Evolutionary conservation across 2,113 vertebrate genomes (phyloP), one percentile per base, ranked within the genome.

Genomic region (Macquaria australasica): DNA sequence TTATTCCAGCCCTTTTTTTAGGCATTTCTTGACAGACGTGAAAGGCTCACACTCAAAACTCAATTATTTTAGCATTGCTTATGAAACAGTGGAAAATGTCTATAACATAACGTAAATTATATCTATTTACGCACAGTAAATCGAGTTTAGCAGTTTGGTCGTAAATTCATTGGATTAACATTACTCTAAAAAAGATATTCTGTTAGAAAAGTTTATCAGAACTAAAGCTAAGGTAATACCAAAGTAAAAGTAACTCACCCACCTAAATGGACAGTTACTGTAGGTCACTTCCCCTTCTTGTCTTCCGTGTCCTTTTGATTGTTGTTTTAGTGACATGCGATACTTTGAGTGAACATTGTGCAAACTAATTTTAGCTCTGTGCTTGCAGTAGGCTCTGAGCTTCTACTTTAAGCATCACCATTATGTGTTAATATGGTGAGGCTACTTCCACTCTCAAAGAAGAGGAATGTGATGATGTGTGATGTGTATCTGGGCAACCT

Each of bases 241-340:
- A 16, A 21, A 37, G 9, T 21, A n/a, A 41, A 21, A 78, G 31
- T 43, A 55, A 14, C 8, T 43, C 18, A 10, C 4, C 25, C 20
- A 56, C 7, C 21, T 60, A 37, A 63, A 48, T 66, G 21, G 53
- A 1, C 80, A 45, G 4, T 77, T 60, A 16, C 6, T 48, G 18
- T 64, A 8, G 83, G 73, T 84, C 77, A 67, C 60, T 86, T 82
- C 69, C 72, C 50, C 21, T 74, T 66, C 73, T 86, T 83, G 45
- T 74, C 70, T 67, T 73, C 62, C 4, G 45, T 67, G 68, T 82
- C 74, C 48, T 71, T 78, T 59, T 72, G 77, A 81, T 91, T 94
- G 84, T 72, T 93, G 64, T 91, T 90, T 81, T 63, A 90, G 82
- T 62, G 86, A 59, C 75, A 82, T 88, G 76, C 64, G 89, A 95